phyloP scores from a whole-genome alignment of 2,113 vertebrate species.

The Sterna hirundo region DNA sequence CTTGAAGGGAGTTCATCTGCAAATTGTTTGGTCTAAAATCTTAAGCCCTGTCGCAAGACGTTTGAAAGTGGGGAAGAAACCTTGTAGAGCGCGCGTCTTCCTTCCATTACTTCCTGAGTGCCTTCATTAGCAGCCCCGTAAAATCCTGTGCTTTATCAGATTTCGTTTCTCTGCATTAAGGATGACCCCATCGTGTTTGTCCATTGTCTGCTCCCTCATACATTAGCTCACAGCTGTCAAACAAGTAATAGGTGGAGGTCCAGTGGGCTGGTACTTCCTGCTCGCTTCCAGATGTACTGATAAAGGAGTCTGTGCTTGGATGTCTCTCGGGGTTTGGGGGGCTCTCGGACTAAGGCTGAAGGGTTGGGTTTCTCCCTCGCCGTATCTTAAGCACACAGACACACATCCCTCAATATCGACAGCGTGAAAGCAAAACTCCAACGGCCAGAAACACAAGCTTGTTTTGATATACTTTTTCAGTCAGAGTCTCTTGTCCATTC shows the following conservation, averaged over 20 bases:
- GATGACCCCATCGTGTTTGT: conserved; percentile 20
- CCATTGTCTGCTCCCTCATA: conserved; percentile 1
- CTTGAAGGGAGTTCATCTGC: background rate
- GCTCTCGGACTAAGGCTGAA: background rate
- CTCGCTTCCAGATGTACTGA: conserved; percentile 18
- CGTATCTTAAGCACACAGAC: background rate
- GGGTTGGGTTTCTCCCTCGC: background rate
- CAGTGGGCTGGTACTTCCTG: conserved; percentile 40
- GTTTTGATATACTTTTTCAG: accelerated
- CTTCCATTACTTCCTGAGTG: conserved; percentile 30
- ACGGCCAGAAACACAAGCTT: background rate
- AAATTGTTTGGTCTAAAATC: conserved; percentile 5
- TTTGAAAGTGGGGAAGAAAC: background rate
- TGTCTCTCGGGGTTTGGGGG: background rate
- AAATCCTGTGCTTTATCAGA: conserved; percentile 35
- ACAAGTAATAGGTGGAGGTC: conserved; percentile 36
- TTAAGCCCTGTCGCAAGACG: background rate
- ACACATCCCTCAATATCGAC: background rate
- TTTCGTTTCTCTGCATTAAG: conserved; percentile 20
- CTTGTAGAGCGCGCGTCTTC: background rate
- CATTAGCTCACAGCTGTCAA: conserved; percentile 31
- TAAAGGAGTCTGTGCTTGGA: background rate
- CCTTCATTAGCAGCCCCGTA: conserved; percentile 14
- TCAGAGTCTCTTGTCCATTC: background rate
- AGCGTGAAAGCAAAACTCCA: background rate